Conservation (phyloP, 2,888 invertebrate genomes). For the Calliopum simillimum region DNA sequence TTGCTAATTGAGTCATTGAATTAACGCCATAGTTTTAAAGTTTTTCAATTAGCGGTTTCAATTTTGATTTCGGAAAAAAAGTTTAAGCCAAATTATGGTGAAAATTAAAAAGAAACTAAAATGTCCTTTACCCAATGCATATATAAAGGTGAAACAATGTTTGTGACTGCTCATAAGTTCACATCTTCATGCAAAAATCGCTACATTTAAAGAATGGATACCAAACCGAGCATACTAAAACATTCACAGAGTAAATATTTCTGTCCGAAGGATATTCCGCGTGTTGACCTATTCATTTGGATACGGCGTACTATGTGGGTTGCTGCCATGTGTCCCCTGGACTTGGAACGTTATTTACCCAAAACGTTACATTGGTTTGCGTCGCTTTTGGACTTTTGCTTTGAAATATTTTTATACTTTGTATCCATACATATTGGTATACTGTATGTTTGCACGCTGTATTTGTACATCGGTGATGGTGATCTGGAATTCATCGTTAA, state of each 20-base stretch:
- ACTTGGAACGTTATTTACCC: constrained; percentile 28
- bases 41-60: background rate
- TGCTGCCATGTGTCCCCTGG: constrained; percentile 52
- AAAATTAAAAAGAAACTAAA: too few species aligned
- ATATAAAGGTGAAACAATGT: too few species aligned
- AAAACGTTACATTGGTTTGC: background rate
- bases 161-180: too few species aligned
- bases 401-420: constrained; percentile 53
- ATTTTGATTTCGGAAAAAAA: too few species aligned
- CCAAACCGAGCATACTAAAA: background rate
- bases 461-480: constrained; percentile 47
- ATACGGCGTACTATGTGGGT: constrained; percentile 50
- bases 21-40: background rate
- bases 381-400: constrained; percentile 12
- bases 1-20: constrained; percentile 3
- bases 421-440: constrained; percentile 51
- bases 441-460: constrained; percentile 55
- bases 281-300: constrained; percentile 54
- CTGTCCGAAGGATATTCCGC: constrained; percentile 34
- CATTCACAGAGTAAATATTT: background rate
- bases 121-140: too few species aligned
- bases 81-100: too few species aligned
- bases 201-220: background rate
- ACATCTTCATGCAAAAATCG: too few species aligned
- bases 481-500: constrained; percentile 55